Conservation (phyloP, 2,888 invertebrate genomes). For the Rhorus exstirpatorius region DNA sequence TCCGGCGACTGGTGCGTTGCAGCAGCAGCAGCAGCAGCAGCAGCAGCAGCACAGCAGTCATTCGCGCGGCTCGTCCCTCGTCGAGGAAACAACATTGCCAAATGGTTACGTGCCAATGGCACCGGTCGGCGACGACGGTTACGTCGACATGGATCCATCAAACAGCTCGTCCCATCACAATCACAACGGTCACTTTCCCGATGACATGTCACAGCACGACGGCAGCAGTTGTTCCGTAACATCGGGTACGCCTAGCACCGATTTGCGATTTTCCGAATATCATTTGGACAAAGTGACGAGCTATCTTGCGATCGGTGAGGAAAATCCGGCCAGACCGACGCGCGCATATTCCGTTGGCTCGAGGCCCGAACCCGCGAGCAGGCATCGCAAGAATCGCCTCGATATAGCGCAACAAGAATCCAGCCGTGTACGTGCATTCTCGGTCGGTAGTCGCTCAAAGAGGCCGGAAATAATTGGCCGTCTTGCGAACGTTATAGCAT, state of each 20-base stretch:
- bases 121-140: slow-evolving; percentile 87
- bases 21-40: slow-evolving; percentile 80
- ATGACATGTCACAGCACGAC: slow-evolving; percentile 88
- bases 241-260: slow-evolving; percentile 94
- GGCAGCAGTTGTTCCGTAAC: slow-evolving; percentile 92
- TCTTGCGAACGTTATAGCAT: slow-evolving; percentile 79
- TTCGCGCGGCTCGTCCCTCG: slow-evolving; percentile 89
- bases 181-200: slow-evolving; percentile 83
- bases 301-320: slow-evolving; percentile 89
- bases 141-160: slow-evolving; percentile 89
- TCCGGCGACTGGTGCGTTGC: slow-evolving; percentile 84
- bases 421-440: slow-evolving; percentile 91
- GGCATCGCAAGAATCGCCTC: slow-evolving; percentile 85
- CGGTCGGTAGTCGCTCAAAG: slow-evolving; percentile 91
- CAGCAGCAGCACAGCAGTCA: slow-evolving; percentile 83
- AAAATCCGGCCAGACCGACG: slow-evolving; percentile 90
- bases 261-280: slow-evolving; percentile 92
- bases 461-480: slow-evolving; percentile 84
- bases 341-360: slow-evolving; percentile 96
- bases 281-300: slow-evolving; percentile 93
- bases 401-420: slow-evolving; percentile 85
- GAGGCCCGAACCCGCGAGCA: slow-evolving; percentile 89
- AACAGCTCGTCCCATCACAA: slow-evolving; percentile 71
- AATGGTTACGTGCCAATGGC: slow-evolving; percentile 91
- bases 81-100: slow-evolving; percentile 85